Conservation (phyloP, 2,888 invertebrate species). For the Parnassius glacialis region DNA sequence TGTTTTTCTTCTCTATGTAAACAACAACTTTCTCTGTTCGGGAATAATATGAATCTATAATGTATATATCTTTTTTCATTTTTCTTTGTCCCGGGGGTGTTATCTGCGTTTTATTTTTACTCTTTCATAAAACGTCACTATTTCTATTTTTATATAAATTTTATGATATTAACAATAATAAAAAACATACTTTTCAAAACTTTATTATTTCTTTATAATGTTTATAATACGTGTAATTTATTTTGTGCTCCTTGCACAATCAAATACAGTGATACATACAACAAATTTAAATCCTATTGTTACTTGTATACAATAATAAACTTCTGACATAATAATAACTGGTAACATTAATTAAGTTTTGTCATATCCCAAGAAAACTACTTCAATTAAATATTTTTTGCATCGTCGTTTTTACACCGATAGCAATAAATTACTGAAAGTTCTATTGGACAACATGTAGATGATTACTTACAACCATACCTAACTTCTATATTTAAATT, state of each 20-base stretch:
- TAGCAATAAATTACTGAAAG: constrained; percentile 41
- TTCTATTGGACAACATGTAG: constrained; percentile 48
- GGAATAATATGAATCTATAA: constrained; percentile 61
- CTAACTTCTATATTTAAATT: constrained; percentile 33
- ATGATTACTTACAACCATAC: constrained; percentile 51
- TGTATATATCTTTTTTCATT: constrained; percentile 35
- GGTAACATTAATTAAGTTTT: constrained; percentile 71
- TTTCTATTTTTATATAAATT: constrained; percentile 2
- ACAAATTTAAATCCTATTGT: constrained; percentile 76
- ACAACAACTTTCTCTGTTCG: constrained; percentile 58
- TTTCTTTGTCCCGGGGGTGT: constrained; percentile 23
- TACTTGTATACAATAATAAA: constrained; percentile 79
- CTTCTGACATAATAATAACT: constrained; percentile 77
- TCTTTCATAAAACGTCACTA: constrained; percentile 19
- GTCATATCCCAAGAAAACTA: constrained; percentile 59
- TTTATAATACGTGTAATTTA: constrained; percentile 77
- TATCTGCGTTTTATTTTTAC: constrained; percentile 20
- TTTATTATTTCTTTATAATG: constrained; percentile 79
- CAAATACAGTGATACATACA: constrained; percentile 72
- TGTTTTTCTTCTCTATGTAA: constrained; percentile 57
- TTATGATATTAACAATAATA: constrained; percentile 29
- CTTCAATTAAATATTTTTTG: constrained; percentile 39
- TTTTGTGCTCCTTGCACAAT: constrained; percentile 59
- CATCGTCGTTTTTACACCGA: constrained; percentile 46
- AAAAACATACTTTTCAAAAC: constrained; percentile 67